Base-by-base conservation (phyloP, 2,888 invertebrate genomes). In the Cryptops parisi region DNA sequence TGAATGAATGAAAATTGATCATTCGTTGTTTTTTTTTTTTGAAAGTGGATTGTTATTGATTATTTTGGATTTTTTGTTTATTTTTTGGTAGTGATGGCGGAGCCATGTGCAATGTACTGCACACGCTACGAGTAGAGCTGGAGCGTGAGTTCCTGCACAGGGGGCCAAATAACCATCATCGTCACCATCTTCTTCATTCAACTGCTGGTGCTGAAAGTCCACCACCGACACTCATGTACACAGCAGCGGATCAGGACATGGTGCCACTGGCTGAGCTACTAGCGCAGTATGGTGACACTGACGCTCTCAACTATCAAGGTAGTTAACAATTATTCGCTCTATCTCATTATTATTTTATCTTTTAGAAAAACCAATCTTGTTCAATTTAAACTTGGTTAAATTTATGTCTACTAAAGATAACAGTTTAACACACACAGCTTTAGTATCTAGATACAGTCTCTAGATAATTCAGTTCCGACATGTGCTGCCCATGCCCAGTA, bases 41-140 rank as follows among this genome's bases (percentile, higher is more conserved):
- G 9, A 33, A 33, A 33, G 9, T 33, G 38, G 12, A 33, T 38
- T 38, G 9, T 38, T 15, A 38, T 9, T 40, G 40, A 40, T 3
- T 19, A 4, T 40, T 9, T 19, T 19, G 40, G 40, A 40, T 40
- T 40, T 40, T 40, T 19, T 17, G 40, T 9, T 40, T 40, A 40
- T 40, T 3, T 40, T 40, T 40, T 45, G 45, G 6, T 12, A 15
- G 6, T 15, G 48, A 45, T 26, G 44, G 23, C 27, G 52, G 52
- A 19, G 50, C 6, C 3, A 52, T 52, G 52, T 52, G 52, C 44
- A 44, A 52, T 45, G 39, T 52, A 21, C 19, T 52, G 43, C 52
- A 45, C 44, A 26, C 27, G 22, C 26, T 52, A n/a, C 43, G 44
- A 26, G 52, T 52, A 27, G 52, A 52, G 44, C 23, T 52, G 26